Evolutionary conservation across 2,113 vertebrate species (phyloP).

Genomic region (Gallinago undulata): DNA sequence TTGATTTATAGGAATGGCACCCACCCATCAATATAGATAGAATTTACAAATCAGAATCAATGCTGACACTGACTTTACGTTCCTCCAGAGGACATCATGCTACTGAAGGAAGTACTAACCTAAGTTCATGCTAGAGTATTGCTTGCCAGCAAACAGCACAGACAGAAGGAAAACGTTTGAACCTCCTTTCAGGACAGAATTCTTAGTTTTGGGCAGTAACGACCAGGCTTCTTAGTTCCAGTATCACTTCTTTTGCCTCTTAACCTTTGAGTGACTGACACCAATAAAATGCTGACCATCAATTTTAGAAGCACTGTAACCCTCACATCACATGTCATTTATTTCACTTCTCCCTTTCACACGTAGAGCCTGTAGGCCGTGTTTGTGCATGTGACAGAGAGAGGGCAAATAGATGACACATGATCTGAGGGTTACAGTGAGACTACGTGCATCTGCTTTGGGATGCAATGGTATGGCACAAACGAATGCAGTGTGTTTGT

Average conservation of each 20-base stretch:
- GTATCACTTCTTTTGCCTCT: not conserved
- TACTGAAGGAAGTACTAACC: not conserved
- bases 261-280: not conserved
- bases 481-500: not conserved
- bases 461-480: not conserved
- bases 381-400: constrained; percentile 45
- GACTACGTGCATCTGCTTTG: not conserved
- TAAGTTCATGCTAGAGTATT: not conserved
- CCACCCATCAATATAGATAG: not conserved
- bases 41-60: not conserved
- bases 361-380: not conserved
- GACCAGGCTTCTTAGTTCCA: not conserved
- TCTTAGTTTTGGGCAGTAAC: not conserved
- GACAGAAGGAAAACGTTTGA: not conserved
- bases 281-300: not conserved
- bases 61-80: not conserved
- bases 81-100: not conserved
- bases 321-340: not conserved
- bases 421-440: not conserved
- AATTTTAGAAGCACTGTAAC: not conserved
- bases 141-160: not conserved
- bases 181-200: not conserved
- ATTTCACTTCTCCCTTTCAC: not conserved
- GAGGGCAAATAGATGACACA: constrained; percentile 13
- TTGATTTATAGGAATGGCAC: not conserved